A percentile compares a stretch with the other conserved stretches of the same genome.
phyloP scores from a whole-genome alignment of 2,797 vertebrate genomes.

The Peromyscus aztecus region DNA sequence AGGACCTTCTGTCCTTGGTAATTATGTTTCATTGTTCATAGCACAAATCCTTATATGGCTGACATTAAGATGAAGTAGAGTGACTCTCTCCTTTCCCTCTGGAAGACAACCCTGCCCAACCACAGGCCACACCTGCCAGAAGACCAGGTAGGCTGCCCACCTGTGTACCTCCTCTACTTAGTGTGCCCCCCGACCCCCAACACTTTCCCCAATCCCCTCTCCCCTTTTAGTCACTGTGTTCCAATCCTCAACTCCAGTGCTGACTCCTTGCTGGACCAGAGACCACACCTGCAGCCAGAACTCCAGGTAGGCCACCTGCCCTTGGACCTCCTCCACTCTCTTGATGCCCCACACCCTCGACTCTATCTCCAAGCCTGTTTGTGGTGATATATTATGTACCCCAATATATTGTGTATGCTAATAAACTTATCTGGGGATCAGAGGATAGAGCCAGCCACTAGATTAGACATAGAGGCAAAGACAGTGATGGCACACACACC shows the following conservation, averaged over 20 bases:
- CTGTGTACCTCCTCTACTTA: not conserved
- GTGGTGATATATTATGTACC: too few relatives aligned
- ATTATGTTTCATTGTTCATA: not conserved
- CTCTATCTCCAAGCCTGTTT: not conserved
- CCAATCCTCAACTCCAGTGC: not conserved
- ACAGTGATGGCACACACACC: too few relatives aligned
- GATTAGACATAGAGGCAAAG: too few relatives aligned
- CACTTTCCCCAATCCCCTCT: not conserved
- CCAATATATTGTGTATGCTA: too few relatives aligned
- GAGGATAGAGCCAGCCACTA: too few relatives aligned
- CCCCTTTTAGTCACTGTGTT: not conserved
- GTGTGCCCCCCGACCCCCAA: not conserved
- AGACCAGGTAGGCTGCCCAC: not conserved
- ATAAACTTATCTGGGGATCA: too few relatives aligned
- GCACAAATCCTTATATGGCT: constrained; percentile 10
- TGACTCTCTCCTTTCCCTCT: not conserved
- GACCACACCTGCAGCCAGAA: not conserved
- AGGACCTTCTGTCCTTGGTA: not conserved
- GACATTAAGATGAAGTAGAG: not conserved
- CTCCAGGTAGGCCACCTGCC: not conserved
- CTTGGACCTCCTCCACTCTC: not conserved
- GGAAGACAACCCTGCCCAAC: not conserved
- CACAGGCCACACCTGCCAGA: not conserved
- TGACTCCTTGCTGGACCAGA: not conserved
- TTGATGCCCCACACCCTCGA: not conserved